Percentiles rank a stretch among this genome's conserved stretches.
These are phyloP conservation scores for Malurus splendens DNA, from an alignment of 2,797 vertebrate genomes.

Conservation along the genomic window DNA sequence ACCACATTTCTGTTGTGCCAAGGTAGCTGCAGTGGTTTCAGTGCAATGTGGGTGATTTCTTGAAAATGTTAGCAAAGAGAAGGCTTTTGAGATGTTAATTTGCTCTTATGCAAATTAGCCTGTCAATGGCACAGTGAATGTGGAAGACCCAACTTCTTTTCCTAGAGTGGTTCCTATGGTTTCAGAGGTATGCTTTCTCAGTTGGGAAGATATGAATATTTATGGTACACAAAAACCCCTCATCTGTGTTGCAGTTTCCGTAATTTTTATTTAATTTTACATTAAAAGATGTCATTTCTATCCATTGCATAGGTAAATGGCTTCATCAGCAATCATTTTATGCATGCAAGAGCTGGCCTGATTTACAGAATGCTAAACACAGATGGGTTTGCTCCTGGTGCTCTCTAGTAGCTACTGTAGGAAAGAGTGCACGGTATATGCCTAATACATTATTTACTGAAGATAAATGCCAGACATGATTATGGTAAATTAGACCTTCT, in stretches of 20 bases:
- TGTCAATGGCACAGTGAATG: conserved; percentile 62
- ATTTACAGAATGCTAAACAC: conserved; percentile 49
- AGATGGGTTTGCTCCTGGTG: conserved; percentile 39
- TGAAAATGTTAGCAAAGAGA: conserved; percentile 11
- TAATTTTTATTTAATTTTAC: conserved; percentile 67
- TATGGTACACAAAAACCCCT: conserved; percentile 39
- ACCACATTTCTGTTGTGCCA: neutral
- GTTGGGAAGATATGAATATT: conserved; percentile 72
- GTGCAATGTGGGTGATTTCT: conserved; percentile 8
- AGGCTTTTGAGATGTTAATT: conserved; percentile 75
- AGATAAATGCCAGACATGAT: conserved; percentile 68
- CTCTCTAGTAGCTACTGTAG: conserved; percentile 40
- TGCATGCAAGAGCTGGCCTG: conserved; percentile 35
- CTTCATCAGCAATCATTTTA: conserved; percentile 63
- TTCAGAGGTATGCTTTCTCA: conserved; percentile 65
- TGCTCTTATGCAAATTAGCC: conserved; percentile 71
- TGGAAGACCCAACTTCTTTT: conserved; percentile 69
- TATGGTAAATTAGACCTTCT: conserved; percentile 74
- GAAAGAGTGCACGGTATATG: conserved; percentile 33
- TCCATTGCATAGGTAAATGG: conserved; percentile 56
- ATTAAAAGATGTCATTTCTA: conserved; percentile 53
- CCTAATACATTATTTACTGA: conserved; percentile 61
- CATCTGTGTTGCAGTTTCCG: conserved; percentile 41
- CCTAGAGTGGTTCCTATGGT: conserved; percentile 71
- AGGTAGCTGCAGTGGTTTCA: neutral